Conservation (phyloP, 2,113 vertebrate species). For the Pongo abelii region DNA sequence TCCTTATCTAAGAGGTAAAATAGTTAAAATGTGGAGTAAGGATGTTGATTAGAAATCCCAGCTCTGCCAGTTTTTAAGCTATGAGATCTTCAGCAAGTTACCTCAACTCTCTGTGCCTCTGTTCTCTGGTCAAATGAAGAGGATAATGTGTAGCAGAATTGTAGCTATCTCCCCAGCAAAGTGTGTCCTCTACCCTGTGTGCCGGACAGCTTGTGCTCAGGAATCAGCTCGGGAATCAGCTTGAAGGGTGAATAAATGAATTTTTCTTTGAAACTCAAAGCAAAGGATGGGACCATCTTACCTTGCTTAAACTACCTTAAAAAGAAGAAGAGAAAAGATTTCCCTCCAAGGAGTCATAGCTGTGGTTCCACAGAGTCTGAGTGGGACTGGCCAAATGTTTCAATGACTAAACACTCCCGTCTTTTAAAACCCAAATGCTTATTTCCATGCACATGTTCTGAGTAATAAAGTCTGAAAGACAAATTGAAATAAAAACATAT, state of each 20-base stretch:
- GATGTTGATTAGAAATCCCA: not conserved
- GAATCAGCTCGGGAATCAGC: not conserved
- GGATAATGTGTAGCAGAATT: not conserved
- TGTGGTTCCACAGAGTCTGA: constrained; percentile 55
- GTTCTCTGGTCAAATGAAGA: not conserved
- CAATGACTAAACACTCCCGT: not conserved
- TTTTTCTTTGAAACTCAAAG: not conserved
- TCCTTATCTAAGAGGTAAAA: not conserved
- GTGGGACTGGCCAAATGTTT: not conserved
- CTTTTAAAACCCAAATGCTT: constrained; percentile 27
- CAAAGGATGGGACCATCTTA: not conserved
- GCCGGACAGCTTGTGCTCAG: not conserved
- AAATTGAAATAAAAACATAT: constrained; percentile 41
- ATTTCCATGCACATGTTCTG: not conserved
- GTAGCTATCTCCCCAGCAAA: not conserved
- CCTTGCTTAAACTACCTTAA: constrained; percentile 5
- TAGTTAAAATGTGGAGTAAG: not conserved
- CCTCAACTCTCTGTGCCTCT: not conserved
- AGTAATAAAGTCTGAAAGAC: constrained; percentile 22
- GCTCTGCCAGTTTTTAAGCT: not conserved
- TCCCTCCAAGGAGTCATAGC: constrained; percentile 43
- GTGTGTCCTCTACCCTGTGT: accelerated
- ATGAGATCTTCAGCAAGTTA: not conserved
- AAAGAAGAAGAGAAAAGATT: not conserved
- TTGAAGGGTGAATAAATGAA: not conserved